Percentiles rank a stretch among this genome's conserved stretches.
Evolutionary conservation across 2,113 vertebrate genomes (phyloP).

Genomic region (Eira barbara): DNA sequence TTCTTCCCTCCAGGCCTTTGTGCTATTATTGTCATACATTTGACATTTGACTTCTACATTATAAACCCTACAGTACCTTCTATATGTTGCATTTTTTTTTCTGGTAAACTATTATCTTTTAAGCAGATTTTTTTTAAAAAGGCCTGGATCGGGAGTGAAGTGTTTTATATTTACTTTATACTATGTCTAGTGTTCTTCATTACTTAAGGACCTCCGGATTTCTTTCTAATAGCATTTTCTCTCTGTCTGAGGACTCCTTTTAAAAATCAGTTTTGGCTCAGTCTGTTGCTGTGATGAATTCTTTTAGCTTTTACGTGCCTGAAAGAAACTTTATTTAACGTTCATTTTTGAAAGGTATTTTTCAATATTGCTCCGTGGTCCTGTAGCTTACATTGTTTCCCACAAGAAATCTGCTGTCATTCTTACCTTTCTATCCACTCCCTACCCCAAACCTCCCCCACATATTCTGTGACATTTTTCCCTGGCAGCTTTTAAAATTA

Average conservation of each 20-base stretch:
- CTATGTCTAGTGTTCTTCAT: background rate
- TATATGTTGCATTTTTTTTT: background rate
- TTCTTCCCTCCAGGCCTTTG: background rate
- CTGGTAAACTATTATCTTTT: background rate
- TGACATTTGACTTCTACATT: background rate
- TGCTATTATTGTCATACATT: background rate
- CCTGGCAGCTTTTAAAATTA: background rate
- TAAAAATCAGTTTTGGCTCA: background rate
- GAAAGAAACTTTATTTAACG: slow-evolving; percentile 5
- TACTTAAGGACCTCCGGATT: background rate
- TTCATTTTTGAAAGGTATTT: background rate
- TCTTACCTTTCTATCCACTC: background rate
- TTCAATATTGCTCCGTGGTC: background rate
- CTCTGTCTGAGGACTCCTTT: background rate
- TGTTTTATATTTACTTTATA: background rate
- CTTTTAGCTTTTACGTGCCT: background rate
- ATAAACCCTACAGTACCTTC: background rate
- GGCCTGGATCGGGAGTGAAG: background rate
- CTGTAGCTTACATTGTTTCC: background rate
- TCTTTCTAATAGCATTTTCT: background rate
- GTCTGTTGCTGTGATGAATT: background rate
- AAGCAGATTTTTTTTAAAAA: background rate
- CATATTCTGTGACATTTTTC: background rate
- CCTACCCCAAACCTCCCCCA: background rate
- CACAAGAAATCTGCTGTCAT: background rate